Conservation (phyloP, 1,140 invertebrate species). For the Anastrepha ludens region DNA sequence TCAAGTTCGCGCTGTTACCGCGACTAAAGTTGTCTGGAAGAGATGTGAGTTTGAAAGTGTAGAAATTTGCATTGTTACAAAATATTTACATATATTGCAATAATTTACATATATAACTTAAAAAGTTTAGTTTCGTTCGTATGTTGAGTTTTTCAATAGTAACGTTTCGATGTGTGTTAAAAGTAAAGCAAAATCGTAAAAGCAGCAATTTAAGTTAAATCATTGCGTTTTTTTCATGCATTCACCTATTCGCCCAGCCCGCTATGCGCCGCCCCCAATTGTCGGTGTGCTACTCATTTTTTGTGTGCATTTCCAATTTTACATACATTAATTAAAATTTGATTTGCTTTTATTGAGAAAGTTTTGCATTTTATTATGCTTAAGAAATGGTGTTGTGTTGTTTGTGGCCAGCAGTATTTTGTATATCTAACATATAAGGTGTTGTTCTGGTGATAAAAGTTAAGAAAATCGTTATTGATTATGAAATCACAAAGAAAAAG, state of each 20-base stretch:
- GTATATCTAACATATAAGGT: not conserved
- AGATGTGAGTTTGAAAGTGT: constrained; percentile 69
- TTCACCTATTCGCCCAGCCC: not conserved
- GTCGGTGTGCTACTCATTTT: not conserved
- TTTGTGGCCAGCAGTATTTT: constrained; percentile 1
- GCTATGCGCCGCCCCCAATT: not conserved
- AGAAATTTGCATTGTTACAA: constrained; percentile 1
- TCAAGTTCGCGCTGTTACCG: constrained; percentile 74
- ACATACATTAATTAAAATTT: not conserved
- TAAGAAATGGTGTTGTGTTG: not conserved
- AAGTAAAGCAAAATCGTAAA: not conserved
- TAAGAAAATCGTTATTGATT: constrained; percentile 41
- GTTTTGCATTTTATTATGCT: not conserved
- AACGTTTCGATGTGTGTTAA: constrained; percentile 30
- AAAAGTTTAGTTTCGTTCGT: not conserved
- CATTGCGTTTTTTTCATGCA: too few relatives aligned
- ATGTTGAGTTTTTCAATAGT: constrained; percentile 13
- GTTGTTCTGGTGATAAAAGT: not conserved
- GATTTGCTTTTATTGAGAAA: not conserved
- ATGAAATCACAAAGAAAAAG: constrained; percentile 33
- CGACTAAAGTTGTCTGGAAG: constrained; percentile 74
- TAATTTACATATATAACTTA: not conserved
- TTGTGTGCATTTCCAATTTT: too few relatives aligned
- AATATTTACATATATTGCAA: not conserved
- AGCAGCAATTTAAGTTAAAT: too few relatives aligned